Percentiles rank a stretch among this genome's conserved stretches.
These are phyloP conservation scores for Ennomos fuscantarius DNA, from an alignment of 2,888 invertebrate species.

Conservation along the genomic window DNA sequence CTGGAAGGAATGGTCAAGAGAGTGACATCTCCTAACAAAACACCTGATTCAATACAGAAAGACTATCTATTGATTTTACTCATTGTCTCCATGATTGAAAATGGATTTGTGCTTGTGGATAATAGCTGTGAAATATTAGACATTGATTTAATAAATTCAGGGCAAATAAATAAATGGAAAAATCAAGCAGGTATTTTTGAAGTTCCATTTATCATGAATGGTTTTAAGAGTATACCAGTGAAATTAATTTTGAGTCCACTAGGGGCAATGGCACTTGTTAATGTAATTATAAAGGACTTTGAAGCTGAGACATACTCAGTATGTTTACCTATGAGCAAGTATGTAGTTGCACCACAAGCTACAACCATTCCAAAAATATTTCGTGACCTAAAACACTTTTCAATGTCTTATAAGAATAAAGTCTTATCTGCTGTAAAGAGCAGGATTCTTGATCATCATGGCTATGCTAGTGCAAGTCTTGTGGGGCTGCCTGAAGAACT, in stretches of 20 bases:
- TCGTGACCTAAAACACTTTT: constrained; percentile 74
- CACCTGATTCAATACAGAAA: constrained; percentile 61
- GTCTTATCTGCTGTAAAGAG: constrained; percentile 83
- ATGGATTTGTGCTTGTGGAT: constrained; percentile 62
- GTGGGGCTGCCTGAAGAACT: constrained; percentile 76
- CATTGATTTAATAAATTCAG: constrained; percentile 44
- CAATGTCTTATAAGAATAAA: constrained; percentile 80
- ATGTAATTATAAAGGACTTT: constrained; percentile 62
- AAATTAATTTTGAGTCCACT: constrained; percentile 69
- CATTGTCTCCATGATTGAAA: constrained; percentile 68
- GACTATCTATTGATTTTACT: constrained; percentile 69
- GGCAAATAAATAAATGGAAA: constrained; percentile 58
- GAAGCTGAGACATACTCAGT: constrained; percentile 71
- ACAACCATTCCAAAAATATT: constrained; percentile 69
- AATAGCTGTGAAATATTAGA: constrained; percentile 47
- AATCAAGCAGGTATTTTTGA: constrained; percentile 57
- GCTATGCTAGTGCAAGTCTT: constrained; percentile 76
- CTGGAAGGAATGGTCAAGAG: constrained; percentile 58
- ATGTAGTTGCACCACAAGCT: constrained; percentile 67
- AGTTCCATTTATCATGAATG: constrained; percentile 59
- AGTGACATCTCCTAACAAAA: constrained; percentile 50
- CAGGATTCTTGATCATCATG: constrained; percentile 76
- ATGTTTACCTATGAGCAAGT: constrained; percentile 69
- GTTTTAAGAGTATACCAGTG: constrained; percentile 56
- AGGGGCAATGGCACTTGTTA: constrained; percentile 64